These are phyloP conservation scores for Lasioglossum vierecki DNA, from an alignment of 2,888 invertebrate genomes.

Conservation along the genomic window DNA sequence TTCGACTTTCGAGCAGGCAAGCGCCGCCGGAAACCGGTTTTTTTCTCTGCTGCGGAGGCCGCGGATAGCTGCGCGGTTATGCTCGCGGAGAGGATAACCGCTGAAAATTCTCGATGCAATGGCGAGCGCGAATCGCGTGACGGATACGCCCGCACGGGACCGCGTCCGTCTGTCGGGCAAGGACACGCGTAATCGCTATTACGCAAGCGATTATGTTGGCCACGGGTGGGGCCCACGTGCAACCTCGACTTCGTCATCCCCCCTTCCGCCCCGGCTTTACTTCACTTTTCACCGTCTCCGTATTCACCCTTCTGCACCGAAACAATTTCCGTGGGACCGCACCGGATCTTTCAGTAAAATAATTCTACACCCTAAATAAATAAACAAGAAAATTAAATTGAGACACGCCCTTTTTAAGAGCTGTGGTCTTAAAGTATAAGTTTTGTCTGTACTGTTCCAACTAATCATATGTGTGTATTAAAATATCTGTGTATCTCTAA, in stretches of 20 bases:
- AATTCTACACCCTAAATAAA: too few relatives aligned
- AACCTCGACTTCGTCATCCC: background rate
- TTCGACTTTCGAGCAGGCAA: conserved; percentile 50
- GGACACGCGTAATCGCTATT: conserved; percentile 65
- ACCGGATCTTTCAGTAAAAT: too few relatives aligned
- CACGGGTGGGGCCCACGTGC: conserved; percentile 8
- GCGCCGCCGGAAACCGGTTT: conserved; percentile 63
- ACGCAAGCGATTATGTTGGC: conserved; percentile 50
- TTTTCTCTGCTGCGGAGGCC: conserved; percentile 58
- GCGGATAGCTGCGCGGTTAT: conserved; percentile 16
- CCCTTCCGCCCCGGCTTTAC: background rate
- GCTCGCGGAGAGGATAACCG: conserved; percentile 44
- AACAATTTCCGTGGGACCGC: background rate
- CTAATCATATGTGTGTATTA: too few relatives aligned
- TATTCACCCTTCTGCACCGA: background rate
- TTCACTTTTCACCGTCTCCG: background rate
- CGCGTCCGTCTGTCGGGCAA: conserved; percentile 50
- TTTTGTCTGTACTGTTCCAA: too few relatives aligned
- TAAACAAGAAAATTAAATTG: too few relatives aligned
- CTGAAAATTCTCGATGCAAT: conserved; percentile 67
- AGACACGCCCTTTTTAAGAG: too few relatives aligned
- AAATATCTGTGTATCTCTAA: too few relatives aligned
- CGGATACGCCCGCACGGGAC: conserved; percentile 51
- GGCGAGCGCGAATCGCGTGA: conserved; percentile 62
- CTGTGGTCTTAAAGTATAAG: too few relatives aligned